Evolutionary conservation across 2,797 vertebrate species (phyloP).

Genomic region (Pseudochirops corinnae): DNA sequence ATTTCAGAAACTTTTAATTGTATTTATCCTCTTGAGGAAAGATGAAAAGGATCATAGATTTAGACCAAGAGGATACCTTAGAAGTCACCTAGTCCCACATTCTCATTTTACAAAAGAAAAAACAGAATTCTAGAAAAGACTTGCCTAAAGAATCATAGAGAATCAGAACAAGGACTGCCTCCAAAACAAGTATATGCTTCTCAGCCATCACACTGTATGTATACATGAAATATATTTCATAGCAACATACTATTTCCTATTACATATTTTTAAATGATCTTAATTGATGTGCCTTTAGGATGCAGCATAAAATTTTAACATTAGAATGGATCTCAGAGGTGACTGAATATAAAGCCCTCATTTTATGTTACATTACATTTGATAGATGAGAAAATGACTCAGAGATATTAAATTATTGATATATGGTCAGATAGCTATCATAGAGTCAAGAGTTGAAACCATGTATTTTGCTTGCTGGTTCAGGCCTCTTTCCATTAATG

Average conservation of each 20-base stretch:
- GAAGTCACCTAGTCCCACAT: background rate
- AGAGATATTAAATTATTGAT: background rate
- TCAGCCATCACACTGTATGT: background rate
- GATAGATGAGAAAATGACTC: background rate
- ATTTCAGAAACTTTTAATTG: background rate
- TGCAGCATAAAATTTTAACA: background rate
- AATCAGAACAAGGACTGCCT: background rate
- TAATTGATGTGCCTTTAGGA: background rate
- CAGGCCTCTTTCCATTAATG: background rate
- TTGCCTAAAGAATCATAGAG: background rate
- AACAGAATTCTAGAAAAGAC: background rate
- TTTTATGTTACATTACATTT: background rate
- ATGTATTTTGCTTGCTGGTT: background rate
- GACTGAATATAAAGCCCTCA: background rate
- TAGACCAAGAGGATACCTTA: background rate
- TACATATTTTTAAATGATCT: background rate
- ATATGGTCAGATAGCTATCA: background rate
- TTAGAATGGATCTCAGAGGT: background rate
- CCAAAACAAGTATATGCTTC: background rate
- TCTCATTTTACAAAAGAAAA: background rate
- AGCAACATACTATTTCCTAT: background rate
- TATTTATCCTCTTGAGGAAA: background rate
- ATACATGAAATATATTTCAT: background rate
- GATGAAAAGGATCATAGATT: background rate
- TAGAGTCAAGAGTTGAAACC: background rate